Percentiles rank a stretch among this genome's conserved stretches.
phyloP scores from a whole-genome alignment of 2,888 invertebrate species.

The Iselma pallidipennis region DNA sequence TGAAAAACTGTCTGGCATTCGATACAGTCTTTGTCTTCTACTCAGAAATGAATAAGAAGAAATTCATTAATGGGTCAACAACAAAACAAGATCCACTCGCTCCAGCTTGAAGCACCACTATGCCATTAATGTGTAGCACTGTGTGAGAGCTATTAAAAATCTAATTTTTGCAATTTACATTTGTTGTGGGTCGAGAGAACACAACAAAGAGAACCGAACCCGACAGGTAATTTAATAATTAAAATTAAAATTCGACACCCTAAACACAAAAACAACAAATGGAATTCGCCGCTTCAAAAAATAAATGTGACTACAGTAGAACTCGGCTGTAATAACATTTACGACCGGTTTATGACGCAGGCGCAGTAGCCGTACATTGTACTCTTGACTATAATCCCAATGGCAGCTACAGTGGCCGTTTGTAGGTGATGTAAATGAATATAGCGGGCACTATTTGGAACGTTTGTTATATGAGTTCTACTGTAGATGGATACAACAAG shows the following conservation, averaged over 20 bases:
- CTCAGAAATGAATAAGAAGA: background rate
- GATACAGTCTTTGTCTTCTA: conserved; percentile 3
- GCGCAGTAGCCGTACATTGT: too few relatives aligned
- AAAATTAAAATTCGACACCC: background rate
- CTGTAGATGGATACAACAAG: too few relatives aligned
- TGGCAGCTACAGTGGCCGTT: too few relatives aligned
- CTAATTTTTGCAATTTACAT: background rate
- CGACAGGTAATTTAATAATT: background rate
- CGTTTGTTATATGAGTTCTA: too few relatives aligned
- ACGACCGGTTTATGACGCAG: too few relatives aligned
- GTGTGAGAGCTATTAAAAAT: background rate
- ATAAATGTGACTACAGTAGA: too few relatives aligned
- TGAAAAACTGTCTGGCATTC: conserved; percentile 17
- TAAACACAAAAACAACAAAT: background rate
- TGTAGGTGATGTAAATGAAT: too few relatives aligned
- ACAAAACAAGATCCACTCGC: background rate
- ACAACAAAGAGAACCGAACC: background rate
- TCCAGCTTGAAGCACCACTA: background rate
- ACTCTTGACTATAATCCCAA: too few relatives aligned
- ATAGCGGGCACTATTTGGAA: too few relatives aligned
- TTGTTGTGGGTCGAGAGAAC: background rate
- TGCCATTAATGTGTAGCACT: background rate
- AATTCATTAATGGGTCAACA: background rate
- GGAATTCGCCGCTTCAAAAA: too few relatives aligned
- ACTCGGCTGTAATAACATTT: too few relatives aligned